A percentile compares a stretch with the other conserved stretches of the same genome.
These are phyloP conservation scores for Meriones psammophilus DNA, from an alignment of 2,797 vertebrate genomes.

Conservation along the genomic window DNA sequence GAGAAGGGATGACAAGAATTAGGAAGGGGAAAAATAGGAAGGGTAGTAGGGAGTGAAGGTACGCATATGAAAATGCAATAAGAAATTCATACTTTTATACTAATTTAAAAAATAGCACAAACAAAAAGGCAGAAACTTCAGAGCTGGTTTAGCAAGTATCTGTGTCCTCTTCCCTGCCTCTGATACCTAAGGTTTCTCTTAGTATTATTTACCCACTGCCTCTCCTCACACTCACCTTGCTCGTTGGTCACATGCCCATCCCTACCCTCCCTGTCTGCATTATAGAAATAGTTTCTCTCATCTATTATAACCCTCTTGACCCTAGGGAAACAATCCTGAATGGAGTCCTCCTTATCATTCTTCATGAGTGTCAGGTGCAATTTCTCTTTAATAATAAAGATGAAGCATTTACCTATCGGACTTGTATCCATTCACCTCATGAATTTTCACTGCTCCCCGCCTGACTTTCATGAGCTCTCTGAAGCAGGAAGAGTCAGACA, in stretches of 20 bases:
- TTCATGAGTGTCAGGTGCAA: neutral
- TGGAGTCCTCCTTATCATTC: constrained; percentile 44
- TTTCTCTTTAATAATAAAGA: constrained; percentile 35
- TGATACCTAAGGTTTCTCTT: neutral
- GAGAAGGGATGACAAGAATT: neutral
- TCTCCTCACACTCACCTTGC: neutral
- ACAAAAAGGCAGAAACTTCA: neutral
- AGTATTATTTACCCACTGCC: neutral
- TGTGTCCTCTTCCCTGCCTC: too few relatives aligned
- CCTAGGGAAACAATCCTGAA: neutral
- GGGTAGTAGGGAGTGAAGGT: neutral
- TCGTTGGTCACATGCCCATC: neutral
- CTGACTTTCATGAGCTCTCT: neutral
- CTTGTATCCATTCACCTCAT: neutral
- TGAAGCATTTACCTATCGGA: neutral
- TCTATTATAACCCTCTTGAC: neutral
- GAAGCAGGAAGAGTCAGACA: neutral
- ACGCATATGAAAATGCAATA: neutral
- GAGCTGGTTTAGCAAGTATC: neutral
- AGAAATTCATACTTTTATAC: neutral
- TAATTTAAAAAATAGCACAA: neutral
- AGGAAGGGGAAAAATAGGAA: neutral
- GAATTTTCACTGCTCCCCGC: constrained; percentile 24
- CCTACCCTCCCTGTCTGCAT: neutral
- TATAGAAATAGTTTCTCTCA: neutral